A percentile compares a stretch with the other conserved stretches of the same genome.
Evolutionary conservation across 1,140 invertebrate species (phyloP).

Genomic region (Zaprionus lachaisei): DNA sequence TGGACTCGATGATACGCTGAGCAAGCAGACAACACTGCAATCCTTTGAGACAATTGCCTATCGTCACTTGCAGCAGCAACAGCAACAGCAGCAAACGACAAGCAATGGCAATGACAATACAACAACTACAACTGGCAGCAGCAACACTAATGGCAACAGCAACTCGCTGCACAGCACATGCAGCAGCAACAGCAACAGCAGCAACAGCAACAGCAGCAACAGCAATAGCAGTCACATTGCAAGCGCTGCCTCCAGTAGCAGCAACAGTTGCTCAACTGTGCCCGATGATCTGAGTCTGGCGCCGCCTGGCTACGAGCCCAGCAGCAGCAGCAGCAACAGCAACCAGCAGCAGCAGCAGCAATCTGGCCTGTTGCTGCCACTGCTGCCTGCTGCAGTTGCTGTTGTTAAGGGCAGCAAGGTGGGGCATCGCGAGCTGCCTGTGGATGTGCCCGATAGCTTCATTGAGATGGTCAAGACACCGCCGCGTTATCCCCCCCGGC

Average conservation of each 20-base stretch:
- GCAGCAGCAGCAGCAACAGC: constrained; percentile 57
- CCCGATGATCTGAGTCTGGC: constrained; percentile 63
- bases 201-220: constrained; percentile 44
- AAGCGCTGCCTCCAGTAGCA: constrained; percentile 34
- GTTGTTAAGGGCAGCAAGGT: constrained; percentile 27
- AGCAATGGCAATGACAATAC: constrained; percentile 48
- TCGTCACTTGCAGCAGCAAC: constrained; percentile 65
- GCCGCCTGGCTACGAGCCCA: constrained; percentile 62
- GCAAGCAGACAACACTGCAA: constrained; percentile 65
- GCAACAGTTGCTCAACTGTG: constrained; percentile 55
- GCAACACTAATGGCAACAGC: constrained; percentile 43
- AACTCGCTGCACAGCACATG: constrained; percentile 53
- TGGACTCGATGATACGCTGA: constrained; percentile 71
- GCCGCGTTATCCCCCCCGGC: constrained; percentile 89
- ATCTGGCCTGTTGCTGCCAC: constrained; percentile 28
- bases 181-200: constrained; percentile 59
- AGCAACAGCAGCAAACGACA: constrained; percentile 45
- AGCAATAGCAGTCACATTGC: constrained; percentile 52
- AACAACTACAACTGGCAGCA: constrained; percentile 49
- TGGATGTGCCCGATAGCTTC: constrained; percentile 91
- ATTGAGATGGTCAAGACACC: constrained; percentile 90
- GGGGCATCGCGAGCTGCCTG: constrained; percentile 88
- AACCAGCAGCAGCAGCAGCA: constrained; percentile 47
- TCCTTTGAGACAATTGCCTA: constrained; percentile 79
- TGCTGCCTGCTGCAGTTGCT: constrained; percentile 24